Evolutionary conservation across 2,888 invertebrate genomes (phyloP).

Genomic region (Platynereis dumerilii): DNA sequence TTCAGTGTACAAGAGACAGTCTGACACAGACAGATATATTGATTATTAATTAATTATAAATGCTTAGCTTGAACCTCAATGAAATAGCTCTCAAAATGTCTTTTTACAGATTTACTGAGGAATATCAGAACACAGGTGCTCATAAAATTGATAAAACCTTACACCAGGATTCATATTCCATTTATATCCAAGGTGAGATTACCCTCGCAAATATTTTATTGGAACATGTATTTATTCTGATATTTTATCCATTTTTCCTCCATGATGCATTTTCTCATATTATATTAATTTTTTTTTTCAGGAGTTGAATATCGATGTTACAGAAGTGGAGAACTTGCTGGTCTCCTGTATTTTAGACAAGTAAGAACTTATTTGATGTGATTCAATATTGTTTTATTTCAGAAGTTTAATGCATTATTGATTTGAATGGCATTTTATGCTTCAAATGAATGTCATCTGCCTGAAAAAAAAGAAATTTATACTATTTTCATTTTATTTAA

Average conservation of each 20-base stretch:
- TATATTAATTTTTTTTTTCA: constrained; percentile 38
- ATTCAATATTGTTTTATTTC: too few species aligned
- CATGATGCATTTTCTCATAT: neutral
- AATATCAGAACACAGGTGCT: constrained; percentile 97
- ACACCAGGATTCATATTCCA: constrained; percentile 96
- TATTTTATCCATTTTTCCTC: neutral
- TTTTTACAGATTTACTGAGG: constrained; percentile 83
- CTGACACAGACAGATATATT: too few species aligned
- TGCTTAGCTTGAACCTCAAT: too few species aligned
- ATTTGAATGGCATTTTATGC: too few species aligned
- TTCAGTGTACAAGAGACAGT: too few species aligned
- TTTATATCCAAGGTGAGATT: constrained; percentile 82
- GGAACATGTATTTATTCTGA: neutral
- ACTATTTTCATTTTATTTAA: too few species aligned
- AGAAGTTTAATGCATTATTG: too few species aligned
- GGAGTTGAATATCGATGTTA: constrained; percentile 64
- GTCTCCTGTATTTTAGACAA: constrained; percentile 98
- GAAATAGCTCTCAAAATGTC: too few species aligned
- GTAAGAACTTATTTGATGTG: constrained; percentile 74
- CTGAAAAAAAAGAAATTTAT: too few species aligned
- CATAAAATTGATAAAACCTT: constrained; percentile 95
- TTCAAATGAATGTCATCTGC: too few species aligned
- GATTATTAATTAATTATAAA: too few species aligned
- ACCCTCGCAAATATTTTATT: too few species aligned
- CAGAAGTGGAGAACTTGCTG: constrained; percentile 92